Base-by-base conservation (phyloP, 2,888 invertebrate species). In the Neoaliturus tenellus region DNA sequence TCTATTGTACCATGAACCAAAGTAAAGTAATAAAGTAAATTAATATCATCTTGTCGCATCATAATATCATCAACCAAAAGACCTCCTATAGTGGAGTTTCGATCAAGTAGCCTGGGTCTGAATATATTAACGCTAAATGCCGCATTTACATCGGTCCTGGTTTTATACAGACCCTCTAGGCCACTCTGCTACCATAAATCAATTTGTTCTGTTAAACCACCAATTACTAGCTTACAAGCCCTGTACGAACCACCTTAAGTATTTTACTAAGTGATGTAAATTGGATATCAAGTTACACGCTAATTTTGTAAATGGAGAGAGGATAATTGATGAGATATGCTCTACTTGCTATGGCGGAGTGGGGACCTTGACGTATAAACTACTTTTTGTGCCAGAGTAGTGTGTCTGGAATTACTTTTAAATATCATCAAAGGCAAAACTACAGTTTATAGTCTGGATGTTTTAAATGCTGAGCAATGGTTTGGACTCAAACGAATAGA, bases 231-330 rank as follows among this genome's bases (percentile, higher is more conserved):
- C 14, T 62, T 62, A 62, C 62, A 62, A 62, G 62, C 62, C 28
- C 20, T 14, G 62, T 31, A 62, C 14, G 28, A 62, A 62, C 62
- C 62, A 28, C 62, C 25, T 31, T 62, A 28, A 28, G 31, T 62
- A 12, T 17, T 62, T 62, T 62, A 62, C 62, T 62, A 62, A 62
- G 62, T 62, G 62, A 62, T 25, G 62, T 62, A 62, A 62, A 62
- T 25, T 14, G 62, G 28, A 17, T 1, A 62, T 62, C 17, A 62
- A 28, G 62, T 62, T 62, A 4, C 62, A 62, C 28, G 55, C 23
- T 31, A 14, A 31, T 62, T 62, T 31, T 14, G 62, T 62, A 31
- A 28, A n/a, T n/a, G n/a, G 28, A 5, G 28, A 12, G 12, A 31
- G 20, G 31, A 62, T n/a, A 55, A 62, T 62, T 28, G 31, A 62